phyloP scores from a whole-genome alignment of 2,888 invertebrate genomes.

The Drosophila seclusa region DNA sequence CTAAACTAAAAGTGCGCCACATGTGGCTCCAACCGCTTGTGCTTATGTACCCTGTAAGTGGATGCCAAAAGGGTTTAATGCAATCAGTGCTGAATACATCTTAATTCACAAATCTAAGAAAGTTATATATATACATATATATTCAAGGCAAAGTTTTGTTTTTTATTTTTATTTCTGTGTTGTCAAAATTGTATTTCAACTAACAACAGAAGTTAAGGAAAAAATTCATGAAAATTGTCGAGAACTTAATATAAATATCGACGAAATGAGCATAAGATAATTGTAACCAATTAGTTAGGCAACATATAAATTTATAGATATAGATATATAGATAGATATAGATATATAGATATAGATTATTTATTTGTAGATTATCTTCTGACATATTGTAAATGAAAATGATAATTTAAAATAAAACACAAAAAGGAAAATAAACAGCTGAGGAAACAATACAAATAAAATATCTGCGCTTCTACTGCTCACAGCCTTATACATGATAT shows the following conservation, averaged over 20 bases:
- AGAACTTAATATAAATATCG: background rate
- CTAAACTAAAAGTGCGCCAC: constrained; percentile 62
- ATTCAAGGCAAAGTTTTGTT: too few species aligned
- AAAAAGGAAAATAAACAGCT: background rate
- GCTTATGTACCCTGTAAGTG: constrained; percentile 9
- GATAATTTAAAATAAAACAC: background rate
- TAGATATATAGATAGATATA: too few species aligned
- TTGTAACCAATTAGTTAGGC: background rate
- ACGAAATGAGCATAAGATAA: background rate
- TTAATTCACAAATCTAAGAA: background rate
- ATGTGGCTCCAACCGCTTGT: constrained; percentile 46
- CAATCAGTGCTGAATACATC: background rate
- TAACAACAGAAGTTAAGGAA: too few species aligned
- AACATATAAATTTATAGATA: background rate
- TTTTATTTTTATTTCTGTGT: too few species aligned
- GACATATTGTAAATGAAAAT: background rate
- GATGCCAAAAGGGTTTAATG: background rate
- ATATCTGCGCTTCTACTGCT: background rate
- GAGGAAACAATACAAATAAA: background rate
- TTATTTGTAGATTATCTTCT: too few species aligned
- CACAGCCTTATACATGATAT: background rate
- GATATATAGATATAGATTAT: too few species aligned
- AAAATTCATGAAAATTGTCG: too few species aligned
- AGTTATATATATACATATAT: too few species aligned
- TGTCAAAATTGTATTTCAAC: background rate